Base-by-base conservation (phyloP, 2,888 invertebrate species). In the Lathronympha strigana region DNA sequence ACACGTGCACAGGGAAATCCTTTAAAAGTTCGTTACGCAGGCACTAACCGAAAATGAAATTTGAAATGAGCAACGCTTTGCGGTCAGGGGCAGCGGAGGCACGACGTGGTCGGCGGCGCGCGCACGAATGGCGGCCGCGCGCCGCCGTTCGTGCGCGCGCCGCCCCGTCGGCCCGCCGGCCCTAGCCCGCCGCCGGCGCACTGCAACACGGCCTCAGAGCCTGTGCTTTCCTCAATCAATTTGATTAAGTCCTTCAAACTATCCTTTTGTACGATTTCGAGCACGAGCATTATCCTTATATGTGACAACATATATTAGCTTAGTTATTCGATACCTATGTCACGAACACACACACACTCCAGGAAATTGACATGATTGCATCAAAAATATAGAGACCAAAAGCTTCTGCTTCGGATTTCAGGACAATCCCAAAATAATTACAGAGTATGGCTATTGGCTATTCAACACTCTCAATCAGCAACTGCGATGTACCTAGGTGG, bases 111-210 rank as follows among this genome's bases (percentile, higher is more conserved):
- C 84, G 84, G 84, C 86, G 83, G 90, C 84, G 83, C 87, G 88
- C 90, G 88, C 90, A 84, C 90, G 90, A 90, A 84, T 91, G 91
- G 83, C 87, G 83, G 74, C 78, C 82, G 88, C 73, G 19, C 82
- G 85, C 77, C 78, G 84, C 77, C 72, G n/a, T n/a, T n/a, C 88
- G 73, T 87, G 82, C 74, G 76, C 76, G 81, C 84, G 84, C 77
- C 82, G 88, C 73, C 19, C 81, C 85, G 77, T 78, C 86, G 83
- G 74, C 78, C 82, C 88, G 83, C 73, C 76, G 73, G 83, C 86
- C 78, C 70, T 69, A 64, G 64, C 50, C 43, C 61, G 57, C 67
- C 25, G 55, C 60, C 67, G 54, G 54, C 38, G 28, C 40, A 15
- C 54, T 55, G 40, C 28, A 25, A 28, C 55, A n/a, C 13, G 19